These are phyloP conservation scores for Tetranychus truncatus DNA, from an alignment of 2,888 invertebrate genomes.

Conservation along the genomic window DNA sequence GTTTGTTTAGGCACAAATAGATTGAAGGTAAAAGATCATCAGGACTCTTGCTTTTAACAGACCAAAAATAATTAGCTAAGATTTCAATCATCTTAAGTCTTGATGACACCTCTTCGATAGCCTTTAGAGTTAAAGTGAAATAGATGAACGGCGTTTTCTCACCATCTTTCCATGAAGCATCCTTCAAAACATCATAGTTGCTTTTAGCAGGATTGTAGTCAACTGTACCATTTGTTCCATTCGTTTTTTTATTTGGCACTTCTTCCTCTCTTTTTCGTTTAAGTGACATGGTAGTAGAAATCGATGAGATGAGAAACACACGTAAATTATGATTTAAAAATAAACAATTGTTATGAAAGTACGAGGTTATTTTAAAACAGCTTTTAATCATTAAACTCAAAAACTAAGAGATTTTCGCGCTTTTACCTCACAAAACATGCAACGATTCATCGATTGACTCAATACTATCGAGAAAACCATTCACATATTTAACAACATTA, in stretches of 20 bases:
- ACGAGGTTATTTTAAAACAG: too few relatives aligned
- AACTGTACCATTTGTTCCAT: neutral
- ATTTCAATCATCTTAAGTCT: slow-evolving; percentile 79
- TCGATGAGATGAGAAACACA: neutral
- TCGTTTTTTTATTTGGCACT: neutral
- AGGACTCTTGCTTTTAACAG: slow-evolving; percentile 68
- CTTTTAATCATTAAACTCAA: too few relatives aligned
- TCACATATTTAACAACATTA: too few relatives aligned
- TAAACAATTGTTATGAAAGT: neutral
- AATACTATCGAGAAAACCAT: too few relatives aligned
- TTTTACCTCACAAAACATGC: too few relatives aligned
- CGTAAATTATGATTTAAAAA: neutral
- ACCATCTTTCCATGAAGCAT: slow-evolving; percentile 59
- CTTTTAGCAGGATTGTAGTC: slow-evolving; percentile 49
- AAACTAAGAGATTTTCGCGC: too few relatives aligned
- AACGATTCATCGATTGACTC: too few relatives aligned
- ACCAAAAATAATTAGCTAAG: slow-evolving; percentile 72
- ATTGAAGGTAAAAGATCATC: slow-evolving; percentile 74
- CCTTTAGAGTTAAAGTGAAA: slow-evolving; percentile 66
- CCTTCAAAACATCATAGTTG: slow-evolving; percentile 60
- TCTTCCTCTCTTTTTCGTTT: neutral
- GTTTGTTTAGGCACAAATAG: slow-evolving; percentile 82
- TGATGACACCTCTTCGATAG: slow-evolving; percentile 56
- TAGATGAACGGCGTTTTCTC: slow-evolving; percentile 78
- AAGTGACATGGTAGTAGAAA: neutral